Evolutionary conservation across 2,888 invertebrate species (phyloP).

Genomic region (Phortica okadai): DNA sequence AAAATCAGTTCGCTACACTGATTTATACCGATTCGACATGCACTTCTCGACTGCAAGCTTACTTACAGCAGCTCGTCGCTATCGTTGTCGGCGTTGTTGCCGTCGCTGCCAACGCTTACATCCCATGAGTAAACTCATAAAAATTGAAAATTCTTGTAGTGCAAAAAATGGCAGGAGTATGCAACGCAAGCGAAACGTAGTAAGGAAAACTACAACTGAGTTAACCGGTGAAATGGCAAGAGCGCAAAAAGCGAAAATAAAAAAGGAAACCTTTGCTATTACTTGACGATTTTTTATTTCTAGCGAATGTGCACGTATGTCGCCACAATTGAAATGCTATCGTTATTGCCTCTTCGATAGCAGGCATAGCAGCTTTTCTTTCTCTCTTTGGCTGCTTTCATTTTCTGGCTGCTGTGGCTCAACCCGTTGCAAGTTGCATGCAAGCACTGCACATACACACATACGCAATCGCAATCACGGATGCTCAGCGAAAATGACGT

Average conservation of each 20-base stretch:
- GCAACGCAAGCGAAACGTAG: constrained; percentile 20
- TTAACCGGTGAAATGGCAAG: background rate
- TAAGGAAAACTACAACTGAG: constrained; percentile 3
- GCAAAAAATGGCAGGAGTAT: constrained; percentile 17
- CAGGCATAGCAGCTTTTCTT: constrained; percentile 20
- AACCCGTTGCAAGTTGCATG: constrained; percentile 8
- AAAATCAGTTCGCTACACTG: constrained; percentile 49
- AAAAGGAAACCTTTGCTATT: background rate
- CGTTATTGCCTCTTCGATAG: constrained; percentile 60
- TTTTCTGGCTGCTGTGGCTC: background rate
- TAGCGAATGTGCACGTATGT: constrained; percentile 5
- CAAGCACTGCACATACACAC: background rate
- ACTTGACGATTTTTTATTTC: constrained; percentile 19
- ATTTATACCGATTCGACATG: constrained; percentile 60
- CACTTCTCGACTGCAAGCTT: constrained; percentile 44
- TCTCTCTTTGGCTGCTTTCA: background rate
- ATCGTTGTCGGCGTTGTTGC: constrained; percentile 34
- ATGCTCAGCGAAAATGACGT: constrained; percentile 8
- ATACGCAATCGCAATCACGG: background rate
- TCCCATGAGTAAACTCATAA: constrained; percentile 61
- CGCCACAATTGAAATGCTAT: constrained; percentile 61
- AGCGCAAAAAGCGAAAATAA: constrained; percentile 18
- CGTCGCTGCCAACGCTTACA: constrained; percentile 34
- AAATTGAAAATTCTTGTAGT: constrained; percentile 60
- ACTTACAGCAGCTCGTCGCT: constrained; percentile 36